A percentile compares a stretch with the other conserved stretches of the same genome.
These are phyloP conservation scores for Epinephelus coioides DNA, from an alignment of 2,797 vertebrate genomes.

Conservation along the genomic window DNA sequence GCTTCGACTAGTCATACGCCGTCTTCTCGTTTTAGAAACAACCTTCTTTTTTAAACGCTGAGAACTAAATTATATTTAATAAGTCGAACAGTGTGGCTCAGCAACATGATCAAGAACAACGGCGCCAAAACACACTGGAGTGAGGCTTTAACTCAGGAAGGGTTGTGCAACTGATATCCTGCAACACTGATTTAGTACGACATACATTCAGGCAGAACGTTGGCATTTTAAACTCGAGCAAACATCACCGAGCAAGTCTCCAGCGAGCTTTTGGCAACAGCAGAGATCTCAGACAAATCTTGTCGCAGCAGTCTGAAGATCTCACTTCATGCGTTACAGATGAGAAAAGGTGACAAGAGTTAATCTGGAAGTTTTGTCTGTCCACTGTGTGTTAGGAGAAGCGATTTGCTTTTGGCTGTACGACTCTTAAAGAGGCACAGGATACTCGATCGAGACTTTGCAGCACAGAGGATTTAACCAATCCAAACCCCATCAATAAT, in stretches of 20 bases:
- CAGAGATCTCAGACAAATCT: conserved; percentile 9
- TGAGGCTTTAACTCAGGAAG: not conserved
- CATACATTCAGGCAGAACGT: conserved; percentile 46
- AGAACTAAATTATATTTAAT: too few relatives aligned
- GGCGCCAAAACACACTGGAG: too few relatives aligned
- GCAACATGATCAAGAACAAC: too few relatives aligned
- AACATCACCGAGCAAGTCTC: not conserved
- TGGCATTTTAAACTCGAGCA: conserved; percentile 17
- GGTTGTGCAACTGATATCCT: not conserved
- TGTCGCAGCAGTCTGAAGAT: not conserved
- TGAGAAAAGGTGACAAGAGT: not conserved
- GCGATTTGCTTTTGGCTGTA: not conserved
- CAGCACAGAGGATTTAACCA: not conserved
- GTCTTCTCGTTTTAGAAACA: too few relatives aligned
- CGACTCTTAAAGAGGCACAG: conserved; percentile 19
- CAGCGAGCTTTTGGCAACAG: conserved; percentile 47
- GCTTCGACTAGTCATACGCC: too few relatives aligned
- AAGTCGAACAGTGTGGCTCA: too few relatives aligned
- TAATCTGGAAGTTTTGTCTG: not conserved
- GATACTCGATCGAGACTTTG: not conserved
- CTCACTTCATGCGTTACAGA: not conserved
- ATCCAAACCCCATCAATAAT: not conserved
- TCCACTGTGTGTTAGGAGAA: not conserved
- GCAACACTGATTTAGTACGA: conserved; percentile 16
- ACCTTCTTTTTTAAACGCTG: too few relatives aligned